Conservation (phyloP, 2,113 vertebrate species). For the Callipepla squamata region DNA sequence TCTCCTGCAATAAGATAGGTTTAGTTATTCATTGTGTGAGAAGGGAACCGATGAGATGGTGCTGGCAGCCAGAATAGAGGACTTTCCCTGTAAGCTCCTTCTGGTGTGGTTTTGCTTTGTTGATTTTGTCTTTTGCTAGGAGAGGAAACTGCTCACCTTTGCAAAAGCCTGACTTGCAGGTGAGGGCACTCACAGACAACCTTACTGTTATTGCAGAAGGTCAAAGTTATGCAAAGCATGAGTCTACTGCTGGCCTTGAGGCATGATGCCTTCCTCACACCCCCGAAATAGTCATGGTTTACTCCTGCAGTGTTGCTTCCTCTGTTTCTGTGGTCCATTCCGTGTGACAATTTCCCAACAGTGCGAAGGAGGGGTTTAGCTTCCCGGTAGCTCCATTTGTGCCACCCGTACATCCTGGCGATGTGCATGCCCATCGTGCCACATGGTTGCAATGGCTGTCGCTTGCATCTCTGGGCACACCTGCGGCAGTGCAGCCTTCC, state of each 20-base stretch:
- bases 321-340: conserved; percentile 60
- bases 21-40: conserved; percentile 40
- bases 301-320: conserved; percentile 36
- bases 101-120: neutral
- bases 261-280: conserved; percentile 72
- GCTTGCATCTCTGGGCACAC: conserved; percentile 9
- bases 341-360: conserved; percentile 20
- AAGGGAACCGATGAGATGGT: conserved; percentile 41
- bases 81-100: conserved; percentile 5
- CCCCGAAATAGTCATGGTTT: conserved; percentile 76
- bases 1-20: conserved; percentile 32
- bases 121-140: neutral
- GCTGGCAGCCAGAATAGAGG: conserved; percentile 22
- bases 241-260: conserved; percentile 67
- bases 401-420: conserved; percentile 16
- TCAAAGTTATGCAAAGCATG: conserved; percentile 48
- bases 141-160: neutral
- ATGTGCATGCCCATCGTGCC: conserved; percentile 67
- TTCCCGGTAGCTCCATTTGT: conserved; percentile 62
- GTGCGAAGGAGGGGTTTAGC: neutral
- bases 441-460: conserved; percentile 61
- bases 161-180: conserved; percentile 4
- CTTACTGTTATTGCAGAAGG: neutral
- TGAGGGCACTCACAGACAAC: neutral
- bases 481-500: neutral